Evolutionary conservation across 2,888 invertebrate species (phyloP).

Genomic region (Campoplex nolae): DNA sequence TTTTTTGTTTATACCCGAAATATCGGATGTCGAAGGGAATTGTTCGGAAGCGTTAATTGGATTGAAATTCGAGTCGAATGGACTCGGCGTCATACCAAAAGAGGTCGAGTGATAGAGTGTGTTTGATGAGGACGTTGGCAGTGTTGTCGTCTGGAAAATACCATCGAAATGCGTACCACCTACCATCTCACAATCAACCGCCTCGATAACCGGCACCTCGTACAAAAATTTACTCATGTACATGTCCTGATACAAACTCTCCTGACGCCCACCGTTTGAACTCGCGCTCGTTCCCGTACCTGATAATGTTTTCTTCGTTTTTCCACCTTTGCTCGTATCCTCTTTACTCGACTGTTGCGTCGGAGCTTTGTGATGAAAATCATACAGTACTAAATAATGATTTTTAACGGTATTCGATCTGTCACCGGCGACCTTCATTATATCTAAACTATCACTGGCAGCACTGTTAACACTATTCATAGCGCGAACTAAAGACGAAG

Average conservation of each 20-base stretch:
- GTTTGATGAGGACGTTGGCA: constrained; percentile 81
- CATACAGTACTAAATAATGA: constrained; percentile 88
- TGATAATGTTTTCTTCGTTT: constrained; percentile 82
- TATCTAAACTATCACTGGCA: constrained; percentile 84
- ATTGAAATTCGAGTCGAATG: constrained; percentile 81
- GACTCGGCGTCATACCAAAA: constrained; percentile 72
- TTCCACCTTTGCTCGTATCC: constrained; percentile 83
- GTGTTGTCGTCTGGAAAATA: constrained; percentile 76
- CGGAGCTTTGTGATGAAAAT: constrained; percentile 88
- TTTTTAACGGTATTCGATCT: constrained; percentile 77
- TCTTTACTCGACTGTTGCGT: constrained; percentile 84
- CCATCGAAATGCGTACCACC: constrained; percentile 80
- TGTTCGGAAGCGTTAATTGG: constrained; percentile 79
- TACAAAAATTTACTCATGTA: constrained; percentile 82
- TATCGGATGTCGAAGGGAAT: constrained; percentile 81
- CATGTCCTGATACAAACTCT: constrained; percentile 82
- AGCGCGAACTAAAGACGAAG: constrained; percentile 87
- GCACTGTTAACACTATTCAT: constrained; percentile 92
- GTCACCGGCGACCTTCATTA: constrained; percentile 84
- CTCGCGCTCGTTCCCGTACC: constrained; percentile 86
- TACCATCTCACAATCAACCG: constrained; percentile 82
- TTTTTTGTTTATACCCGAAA: constrained; percentile 78
- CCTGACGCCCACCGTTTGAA: constrained; percentile 83
- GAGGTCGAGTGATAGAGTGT: constrained; percentile 76
- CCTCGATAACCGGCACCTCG: constrained; percentile 83